Conservation (phyloP, 2,888 invertebrate genomes). For the Phorcus lineatus region DNA sequence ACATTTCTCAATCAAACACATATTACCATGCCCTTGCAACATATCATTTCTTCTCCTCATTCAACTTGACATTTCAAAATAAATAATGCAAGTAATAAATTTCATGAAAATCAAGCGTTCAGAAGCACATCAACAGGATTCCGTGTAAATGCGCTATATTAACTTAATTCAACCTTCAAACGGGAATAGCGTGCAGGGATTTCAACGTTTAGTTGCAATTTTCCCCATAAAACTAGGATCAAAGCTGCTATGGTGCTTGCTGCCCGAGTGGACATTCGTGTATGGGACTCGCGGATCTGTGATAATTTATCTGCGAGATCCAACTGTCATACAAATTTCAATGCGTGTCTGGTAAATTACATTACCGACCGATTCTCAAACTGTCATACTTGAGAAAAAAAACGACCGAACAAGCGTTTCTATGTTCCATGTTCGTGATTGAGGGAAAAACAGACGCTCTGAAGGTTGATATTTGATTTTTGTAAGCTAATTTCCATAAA, state of each 20-base stretch:
- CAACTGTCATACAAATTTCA: not conserved
- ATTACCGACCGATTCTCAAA: not conserved
- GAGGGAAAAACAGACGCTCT: too few relatives aligned
- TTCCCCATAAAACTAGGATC: not conserved
- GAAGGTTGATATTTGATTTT: too few relatives aligned
- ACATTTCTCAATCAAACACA: too few relatives aligned
- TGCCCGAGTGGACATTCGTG: not conserved
- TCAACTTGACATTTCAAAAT: too few relatives aligned
- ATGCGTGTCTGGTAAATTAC: not conserved
- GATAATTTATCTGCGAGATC: not conserved
- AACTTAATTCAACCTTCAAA: constrained; percentile 1
- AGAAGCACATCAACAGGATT: not conserved
- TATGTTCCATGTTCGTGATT: too few relatives aligned
- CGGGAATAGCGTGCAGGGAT: not conserved
- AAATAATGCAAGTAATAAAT: not conserved
- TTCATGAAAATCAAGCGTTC: not conserved
- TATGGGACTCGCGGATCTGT: not conserved
- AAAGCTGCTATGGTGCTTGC: not conserved
- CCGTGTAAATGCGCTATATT: not conserved
- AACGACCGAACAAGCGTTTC: too few relatives aligned
- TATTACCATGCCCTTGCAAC: too few relatives aligned
- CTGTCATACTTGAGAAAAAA: too few relatives aligned
- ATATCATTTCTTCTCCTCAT: too few relatives aligned
- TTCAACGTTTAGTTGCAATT: not conserved
- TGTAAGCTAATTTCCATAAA: too few relatives aligned